Evolutionary conservation across 2,113 vertebrate genomes (phyloP).

Genomic region (Leptobrachium ailaonicum): DNA sequence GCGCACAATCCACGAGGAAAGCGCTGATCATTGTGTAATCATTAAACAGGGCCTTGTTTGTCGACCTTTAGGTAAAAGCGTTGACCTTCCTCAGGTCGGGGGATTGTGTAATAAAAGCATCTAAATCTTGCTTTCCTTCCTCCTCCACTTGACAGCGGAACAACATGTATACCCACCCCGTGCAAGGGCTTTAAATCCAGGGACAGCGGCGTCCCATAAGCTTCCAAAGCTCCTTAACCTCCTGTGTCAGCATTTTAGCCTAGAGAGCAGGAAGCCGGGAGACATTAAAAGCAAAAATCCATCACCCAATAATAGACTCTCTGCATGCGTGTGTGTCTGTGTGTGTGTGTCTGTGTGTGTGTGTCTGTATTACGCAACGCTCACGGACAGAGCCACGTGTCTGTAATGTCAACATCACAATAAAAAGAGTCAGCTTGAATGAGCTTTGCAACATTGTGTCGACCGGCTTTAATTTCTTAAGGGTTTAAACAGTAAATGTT

Average conservation of each 20-base stretch:
- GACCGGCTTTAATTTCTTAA: no score
- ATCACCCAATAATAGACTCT: background rate
- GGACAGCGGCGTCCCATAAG: background rate
- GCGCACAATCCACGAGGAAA: no score
- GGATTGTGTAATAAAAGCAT: background rate
- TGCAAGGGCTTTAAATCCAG: background rate
- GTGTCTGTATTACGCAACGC: no score
- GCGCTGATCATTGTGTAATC: no score
- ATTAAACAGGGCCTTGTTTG: no score
- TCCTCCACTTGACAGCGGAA: background rate
- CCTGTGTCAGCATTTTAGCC: background rate
- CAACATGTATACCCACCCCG: background rate
- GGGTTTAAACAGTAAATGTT: no score
- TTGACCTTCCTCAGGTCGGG: background rate
- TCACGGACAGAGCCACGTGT: background rate
- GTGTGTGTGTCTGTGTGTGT: no score
- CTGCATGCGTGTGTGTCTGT: no score
- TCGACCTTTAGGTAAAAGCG: background rate
- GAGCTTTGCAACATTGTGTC: no score
- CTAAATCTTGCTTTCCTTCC: background rate
- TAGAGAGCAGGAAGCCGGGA: background rate
- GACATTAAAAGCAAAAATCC: background rate
- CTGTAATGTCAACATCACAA: background rate
- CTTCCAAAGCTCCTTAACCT: conserved; percentile 14
- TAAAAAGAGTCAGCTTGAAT: background rate